phyloP scores from a whole-genome alignment of 1,140 invertebrate genomes.

The Hydropsyche tenuis region DNA sequence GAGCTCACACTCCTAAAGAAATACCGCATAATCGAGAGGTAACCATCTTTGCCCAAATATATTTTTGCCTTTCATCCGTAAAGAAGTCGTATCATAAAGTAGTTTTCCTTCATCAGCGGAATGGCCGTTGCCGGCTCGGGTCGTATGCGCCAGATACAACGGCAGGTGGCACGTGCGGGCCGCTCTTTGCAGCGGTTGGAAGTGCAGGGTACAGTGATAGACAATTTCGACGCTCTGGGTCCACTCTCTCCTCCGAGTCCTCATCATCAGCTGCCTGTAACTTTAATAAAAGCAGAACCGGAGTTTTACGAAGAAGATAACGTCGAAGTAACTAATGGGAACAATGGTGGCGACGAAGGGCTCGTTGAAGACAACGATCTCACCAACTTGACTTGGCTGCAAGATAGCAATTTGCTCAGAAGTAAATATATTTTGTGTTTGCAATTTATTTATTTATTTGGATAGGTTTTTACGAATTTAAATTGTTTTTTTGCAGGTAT shows the following conservation, averaged over 20 bases:
- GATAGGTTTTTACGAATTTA: neutral
- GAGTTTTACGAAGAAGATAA: constrained; percentile 23
- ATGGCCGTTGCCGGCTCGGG: constrained; percentile 57
- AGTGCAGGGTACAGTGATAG: constrained; percentile 61
- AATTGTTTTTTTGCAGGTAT: constrained; percentile 58
- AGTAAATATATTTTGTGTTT: constrained; percentile 57
- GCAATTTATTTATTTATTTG: neutral
- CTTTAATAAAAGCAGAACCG: neutral
- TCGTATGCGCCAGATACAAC: constrained; percentile 61
- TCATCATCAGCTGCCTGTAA: neutral
- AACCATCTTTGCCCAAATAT: neutral
- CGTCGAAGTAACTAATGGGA: constrained; percentile 10
- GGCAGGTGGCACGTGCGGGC: constrained; percentile 61
- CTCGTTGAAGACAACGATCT: constrained; percentile 89
- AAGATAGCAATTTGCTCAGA: constrained; percentile 89
- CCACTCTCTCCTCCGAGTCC: constrained; percentile 48
- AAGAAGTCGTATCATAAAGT: neutral
- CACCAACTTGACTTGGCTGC: constrained; percentile 88
- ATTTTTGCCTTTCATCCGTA: neutral
- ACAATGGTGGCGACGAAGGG: constrained; percentile 44
- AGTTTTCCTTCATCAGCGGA: constrained; percentile 49
- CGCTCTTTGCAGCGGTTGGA: constrained; percentile 59
- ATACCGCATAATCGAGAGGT: constrained; percentile 41
- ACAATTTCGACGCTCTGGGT: constrained; percentile 62
- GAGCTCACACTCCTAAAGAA: constrained; percentile 43